Base-by-base conservation (phyloP, 2,888 invertebrate genomes). In the Caenorhabditis panamensis region DNA sequence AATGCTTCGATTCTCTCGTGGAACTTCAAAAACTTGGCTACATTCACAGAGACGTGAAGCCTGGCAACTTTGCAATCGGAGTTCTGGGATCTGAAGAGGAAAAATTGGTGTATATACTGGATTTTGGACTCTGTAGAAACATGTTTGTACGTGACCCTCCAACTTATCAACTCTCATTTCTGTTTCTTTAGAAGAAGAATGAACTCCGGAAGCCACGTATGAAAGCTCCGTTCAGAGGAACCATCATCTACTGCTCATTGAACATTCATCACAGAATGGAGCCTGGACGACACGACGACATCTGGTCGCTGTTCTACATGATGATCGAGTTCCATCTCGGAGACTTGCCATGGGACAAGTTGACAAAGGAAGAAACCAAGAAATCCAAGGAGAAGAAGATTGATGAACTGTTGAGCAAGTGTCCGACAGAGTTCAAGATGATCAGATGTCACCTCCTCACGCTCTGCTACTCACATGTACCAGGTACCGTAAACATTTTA, bases 241-340 rank as follows among this genome's bases (percentile, higher is more conserved):
- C 75, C 0, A 44, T 76, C 26, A 37, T 26, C 5, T 76, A 76
- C 28, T 80, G 80, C 47, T 80, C 80, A 11, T 28, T 68, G 36
- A 80, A 80, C 49, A 72, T 76, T 24, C 80, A 80, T 44, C 44
- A 51, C 11, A 49, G 79, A 47, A 56, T 79, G 53, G 79, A 79
- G 58, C 64, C 73, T 20, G 79, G 79, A 41, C 22, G 73, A 31
- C 67, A 73, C 56, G 68, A 68, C 28, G 79, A 79, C 51, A 73
- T 67, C 51, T 79, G 73, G 79, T 79, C 79, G 5, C 58, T 79
- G n/a, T 51, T 79, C n/a, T 79, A 75, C 53, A 64, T 75, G 68
- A 36, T 79, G 49, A 69, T 79, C 44, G 79, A 79, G 36, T 79
- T 79, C 24, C 69, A 69, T 53, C 11, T 64, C 20, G 53, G 56